phyloP scores from a whole-genome alignment of 2,888 invertebrate genomes.

The Pycnomerus fuliginosus region DNA sequence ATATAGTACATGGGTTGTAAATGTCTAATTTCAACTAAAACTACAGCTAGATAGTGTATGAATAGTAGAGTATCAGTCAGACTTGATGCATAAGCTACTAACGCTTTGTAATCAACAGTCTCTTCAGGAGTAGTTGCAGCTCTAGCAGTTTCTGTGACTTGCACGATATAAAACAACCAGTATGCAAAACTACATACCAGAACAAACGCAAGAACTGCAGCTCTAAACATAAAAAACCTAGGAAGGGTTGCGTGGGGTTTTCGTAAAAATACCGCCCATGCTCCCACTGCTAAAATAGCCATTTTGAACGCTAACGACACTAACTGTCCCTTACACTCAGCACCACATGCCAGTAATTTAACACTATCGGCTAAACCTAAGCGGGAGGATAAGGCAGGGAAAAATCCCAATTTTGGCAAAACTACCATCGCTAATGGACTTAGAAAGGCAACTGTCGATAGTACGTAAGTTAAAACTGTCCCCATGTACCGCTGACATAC shows the following conservation, averaged over 20 bases:
- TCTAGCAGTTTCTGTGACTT: slow-evolving; percentile 78
- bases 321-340: slow-evolving; percentile 91
- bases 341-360: slow-evolving; percentile 78
- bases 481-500: slow-evolving; percentile 83
- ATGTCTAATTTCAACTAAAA: slow-evolving; percentile 91
- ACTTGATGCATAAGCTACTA: slow-evolving; percentile 91
- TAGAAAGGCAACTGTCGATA: slow-evolving; percentile 81
- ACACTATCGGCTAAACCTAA: slow-evolving; percentile 69
- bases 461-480: slow-evolving; percentile 73
- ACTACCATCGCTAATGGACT: slow-evolving; percentile 96
- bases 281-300: slow-evolving; percentile 82
- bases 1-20: slow-evolving; percentile 86
- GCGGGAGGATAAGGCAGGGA: slow-evolving; percentile 70
- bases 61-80: slow-evolving; percentile 92
- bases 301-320: slow-evolving; percentile 90
- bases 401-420: slow-evolving; percentile 86
- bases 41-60: slow-evolving; percentile 91
- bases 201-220: slow-evolving; percentile 83
- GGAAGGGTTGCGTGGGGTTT: slow-evolving; percentile 86
- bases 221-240: slow-evolving; percentile 86
- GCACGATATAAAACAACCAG: slow-evolving; percentile 97
- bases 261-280: slow-evolving; percentile 90
- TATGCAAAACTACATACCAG: slow-evolving; percentile 93
- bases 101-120: slow-evolving; percentile 79
- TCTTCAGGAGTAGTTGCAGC: slow-evolving; percentile 78